Evolutionary conservation across 1,140 invertebrate species (phyloP).

Genomic region (Drosophila chauvacae): DNA sequence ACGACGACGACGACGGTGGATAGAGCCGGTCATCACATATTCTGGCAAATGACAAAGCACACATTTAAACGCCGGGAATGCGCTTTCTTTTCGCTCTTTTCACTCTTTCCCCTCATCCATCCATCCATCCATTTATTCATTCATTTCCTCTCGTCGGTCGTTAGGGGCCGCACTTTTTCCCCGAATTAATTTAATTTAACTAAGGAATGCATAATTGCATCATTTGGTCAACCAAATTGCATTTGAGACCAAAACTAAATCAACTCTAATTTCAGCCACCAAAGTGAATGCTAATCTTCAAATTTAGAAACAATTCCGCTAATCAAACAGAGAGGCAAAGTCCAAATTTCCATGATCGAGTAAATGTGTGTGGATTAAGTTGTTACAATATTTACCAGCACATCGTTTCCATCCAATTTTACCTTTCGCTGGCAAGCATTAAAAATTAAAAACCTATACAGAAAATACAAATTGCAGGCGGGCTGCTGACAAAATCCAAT

Average conservation of each 20-base stretch:
- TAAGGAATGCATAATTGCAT: constrained; percentile 44
- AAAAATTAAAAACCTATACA: constrained; percentile 53
- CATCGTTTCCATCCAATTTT: constrained; percentile 14
- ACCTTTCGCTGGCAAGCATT: constrained; percentile 29
- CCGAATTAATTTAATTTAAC: constrained; percentile 12
- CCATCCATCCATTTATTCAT: constrained; percentile 4
- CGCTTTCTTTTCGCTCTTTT: constrained; percentile 39
- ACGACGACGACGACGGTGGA: background rate
- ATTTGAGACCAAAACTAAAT: background rate
- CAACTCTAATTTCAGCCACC: background rate
- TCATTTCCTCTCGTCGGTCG: constrained; percentile 32
- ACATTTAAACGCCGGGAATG: constrained; percentile 44
- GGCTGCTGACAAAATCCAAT: constrained; percentile 49
- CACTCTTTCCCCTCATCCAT: background rate
- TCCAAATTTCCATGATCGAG: constrained; percentile 25
- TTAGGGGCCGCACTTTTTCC: background rate
- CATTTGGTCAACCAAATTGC: constrained; percentile 18
- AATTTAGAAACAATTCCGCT: constrained; percentile 29
- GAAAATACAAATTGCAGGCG: background rate
- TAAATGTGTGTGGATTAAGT: constrained; percentile 12
- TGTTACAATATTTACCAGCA: background rate
- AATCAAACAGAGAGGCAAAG: constrained; percentile 20
- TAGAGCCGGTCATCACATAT: constrained; percentile 26
- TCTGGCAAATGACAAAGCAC: constrained; percentile 41
- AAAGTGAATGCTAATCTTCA: constrained; percentile 10